Evolutionary conservation across 2,888 invertebrate genomes (phyloP), one percentile per base, ranked within the genome.

Genomic region (Flexamia atlantica): DNA sequence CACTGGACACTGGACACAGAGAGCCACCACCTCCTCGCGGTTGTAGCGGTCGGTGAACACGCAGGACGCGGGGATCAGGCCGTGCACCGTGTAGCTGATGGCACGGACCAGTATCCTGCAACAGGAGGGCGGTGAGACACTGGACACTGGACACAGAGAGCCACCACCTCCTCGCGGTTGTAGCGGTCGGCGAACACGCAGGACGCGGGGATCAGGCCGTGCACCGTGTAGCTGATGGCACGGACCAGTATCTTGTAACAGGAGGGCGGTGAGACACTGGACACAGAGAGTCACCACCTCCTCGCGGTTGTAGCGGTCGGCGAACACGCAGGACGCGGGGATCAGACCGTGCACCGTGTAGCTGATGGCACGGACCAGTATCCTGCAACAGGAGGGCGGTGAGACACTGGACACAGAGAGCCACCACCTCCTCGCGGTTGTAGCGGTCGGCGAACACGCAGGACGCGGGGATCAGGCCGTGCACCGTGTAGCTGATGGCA

Each of bases 181-280:
- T 98, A 98, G 86, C 98, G 95, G 86, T 98, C 97, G 85, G 98
- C 98, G 89, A 98, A 98, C 85, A 98, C 97, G 90, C 97, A 97
- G 83, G 97, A 97, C 57, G 98, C 97, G 25, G 98, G 98, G 88
- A 98, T 97, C 88, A 98, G 92, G 64, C 98, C 98, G 90, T 98
- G 98, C 25, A 98, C 97, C 84, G 97, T 97, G 92, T 98, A 98
- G 90, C 97, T 97, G 89, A 97, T 97, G 42, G 97, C 98, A 88
- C 98, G 93, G 68, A 98, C 97, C 89, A 98, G 92, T 90, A 98
- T 97, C 90, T 97, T 95, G 92, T 42, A 89, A 90, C 86, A 84
- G 17, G 14, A 53, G 20, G 20, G 20, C 23, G 36, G 36, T 36
- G 9, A 36, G 4, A n/a, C n/a, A n/a, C n/a, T n/a, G n/a, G 36